Base-by-base conservation (phyloP, 30 jellyfish, hydroid and myxozoan genomes). In the Pelagia noctiluca region DNA sequence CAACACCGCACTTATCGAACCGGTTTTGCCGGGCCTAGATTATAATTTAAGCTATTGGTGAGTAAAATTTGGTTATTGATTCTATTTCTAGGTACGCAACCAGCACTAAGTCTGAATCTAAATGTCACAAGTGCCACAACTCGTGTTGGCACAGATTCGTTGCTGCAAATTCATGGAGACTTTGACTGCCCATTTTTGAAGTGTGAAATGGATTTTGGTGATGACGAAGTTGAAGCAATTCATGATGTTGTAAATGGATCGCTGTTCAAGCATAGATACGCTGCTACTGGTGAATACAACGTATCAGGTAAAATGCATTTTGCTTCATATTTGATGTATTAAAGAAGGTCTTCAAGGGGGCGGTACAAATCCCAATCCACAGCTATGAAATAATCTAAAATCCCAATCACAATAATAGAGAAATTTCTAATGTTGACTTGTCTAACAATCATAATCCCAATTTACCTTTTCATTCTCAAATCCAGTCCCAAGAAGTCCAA, bases 141-240 rank as follows among this genome's bases (percentile, higher is more conserved):
- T 52, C 68, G 68, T 4, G 26, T 52, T 52, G 68, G 68, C 12
- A 52, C 7, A 52, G 28, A 52, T 52, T 52, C 68, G 4, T 32
- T 1, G 21, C 12, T 42, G 34, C 18, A 32, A 31, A 66, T 66
- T 32, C 10, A 1, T 42, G 52, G 34, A 8, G 79, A 25, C 60
- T 66, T 66, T 66, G 79, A 66, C n/a, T 66, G 79, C n/a, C 79
- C 79, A 21, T 19, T 66, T 1, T 10, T 42, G 34, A 29, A 19
- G 57, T 66, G 79, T 42, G 52, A 31, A 2, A 1, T 66, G 21
- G 60, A 66, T 66, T 66, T 66, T 32, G 79, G 79, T 19, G 79
- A 66, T 42, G 79, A 61, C 57, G 18, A 23, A 1, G 3, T 31
- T 12, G 25, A 26, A 26, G 79, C 28, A 2, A 12, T 31, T 25